These are phyloP conservation scores for Peromyscus aztecus DNA, from an alignment of 2,797 vertebrate species.

Conservation along the genomic window DNA sequence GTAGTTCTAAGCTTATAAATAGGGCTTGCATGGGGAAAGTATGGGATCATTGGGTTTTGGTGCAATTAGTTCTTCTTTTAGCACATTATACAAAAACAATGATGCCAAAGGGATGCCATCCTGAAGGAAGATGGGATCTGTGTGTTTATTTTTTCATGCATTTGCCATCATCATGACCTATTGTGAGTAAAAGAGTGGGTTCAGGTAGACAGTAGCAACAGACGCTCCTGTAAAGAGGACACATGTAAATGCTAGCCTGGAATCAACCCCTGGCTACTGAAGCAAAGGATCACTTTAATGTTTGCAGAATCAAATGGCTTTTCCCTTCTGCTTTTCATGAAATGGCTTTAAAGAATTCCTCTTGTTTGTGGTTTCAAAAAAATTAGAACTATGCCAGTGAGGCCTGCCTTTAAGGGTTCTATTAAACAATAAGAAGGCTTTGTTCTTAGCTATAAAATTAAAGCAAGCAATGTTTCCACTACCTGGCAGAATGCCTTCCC, in stretches of 20 bases:
- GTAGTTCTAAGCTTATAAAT: not conserved
- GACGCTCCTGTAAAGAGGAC: not conserved
- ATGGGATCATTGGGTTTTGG: not conserved
- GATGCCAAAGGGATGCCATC: not conserved
- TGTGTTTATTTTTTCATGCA: not conserved
- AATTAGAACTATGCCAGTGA: conserved; percentile 82
- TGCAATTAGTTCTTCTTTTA: conserved; percentile 5
- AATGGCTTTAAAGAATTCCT: conserved; percentile 72
- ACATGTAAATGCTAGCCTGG: conserved; percentile 43
- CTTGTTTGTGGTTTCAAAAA: conserved; percentile 83
- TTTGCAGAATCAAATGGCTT: conserved; percentile 69
- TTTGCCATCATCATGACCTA: not conserved
- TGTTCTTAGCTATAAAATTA: conserved; percentile 80
- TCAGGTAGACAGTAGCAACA: not conserved
- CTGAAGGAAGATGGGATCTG: conserved; percentile 16
- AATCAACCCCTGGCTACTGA: conserved; percentile 49
- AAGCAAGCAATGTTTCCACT: conserved; percentile 79
- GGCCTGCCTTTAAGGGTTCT: conserved; percentile 62
- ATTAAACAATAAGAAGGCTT: conserved; percentile 83
- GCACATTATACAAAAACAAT: not conserved
- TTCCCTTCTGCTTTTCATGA: conserved; percentile 78
- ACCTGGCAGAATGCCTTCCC: conserved; percentile 76
- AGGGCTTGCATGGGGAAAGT: not conserved
- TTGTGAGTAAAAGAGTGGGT: not conserved
- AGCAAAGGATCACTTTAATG: conserved; percentile 78